Evolutionary conservation across 1,140 invertebrate species (phyloP), one percentile per base, ranked within the genome.

Genomic region (Latrodectus geometricus): DNA sequence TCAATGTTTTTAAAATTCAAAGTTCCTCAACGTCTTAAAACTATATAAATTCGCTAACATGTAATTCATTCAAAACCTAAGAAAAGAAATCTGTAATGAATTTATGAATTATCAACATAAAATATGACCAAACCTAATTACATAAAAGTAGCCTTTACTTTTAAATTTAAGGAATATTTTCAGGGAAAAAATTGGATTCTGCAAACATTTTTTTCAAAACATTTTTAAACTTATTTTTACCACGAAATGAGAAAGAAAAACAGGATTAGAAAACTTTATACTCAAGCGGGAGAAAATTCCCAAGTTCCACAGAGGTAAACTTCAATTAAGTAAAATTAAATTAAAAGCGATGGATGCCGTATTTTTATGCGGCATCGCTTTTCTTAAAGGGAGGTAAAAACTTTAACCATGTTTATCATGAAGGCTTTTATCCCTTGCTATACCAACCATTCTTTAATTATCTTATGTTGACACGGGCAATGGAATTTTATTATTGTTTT

Each of bases 251-350:
- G 35, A 35, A 35, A 35, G 35, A 61, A 61, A 61, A 61, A 61
- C 54, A 11, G 11, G 54, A 61, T 61, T 61, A 11, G 54, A 61
- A 61, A 61, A 61, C 54, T 11, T 61, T 4, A 61, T 11, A 8
- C 54, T 61, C 17, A 35, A 35, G 35, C 35, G 54, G 17, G 17
- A 61, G 54, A 61, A 61, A 61, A 61, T 61, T 61, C 54, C 54
- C 11, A 17, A 11, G 54, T 17, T 61, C 54, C 54, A 61, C 17
- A 61, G 54, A 61, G 54, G 54, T 61, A 61, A 61, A 61, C 17
- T 61, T 61, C 54, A 61, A 61, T 61, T 61, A 61, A 61, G 54
- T 61, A 61, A 61, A 61, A 61, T 61, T 61, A 61, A 61, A 61
- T 61, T 61, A 61, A 61, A 61, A 14, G 54, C 35, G 35, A 17